Percentiles rank a stretch among this genome's conserved stretches.
phyloP scores from a whole-genome alignment of 2,888 invertebrate genomes.

The Thereva unica region DNA sequence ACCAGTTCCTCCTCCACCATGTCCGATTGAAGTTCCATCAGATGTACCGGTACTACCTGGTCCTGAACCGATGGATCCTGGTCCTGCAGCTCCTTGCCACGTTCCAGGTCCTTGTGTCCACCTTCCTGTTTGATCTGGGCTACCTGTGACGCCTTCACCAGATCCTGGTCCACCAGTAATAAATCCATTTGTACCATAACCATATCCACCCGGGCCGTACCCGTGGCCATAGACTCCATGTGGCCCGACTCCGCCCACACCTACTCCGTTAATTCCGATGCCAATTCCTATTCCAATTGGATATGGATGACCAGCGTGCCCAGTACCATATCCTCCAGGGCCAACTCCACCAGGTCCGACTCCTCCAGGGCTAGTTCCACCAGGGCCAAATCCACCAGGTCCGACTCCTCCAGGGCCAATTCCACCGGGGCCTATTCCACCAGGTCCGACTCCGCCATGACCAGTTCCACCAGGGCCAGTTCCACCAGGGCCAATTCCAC shows the following conservation, averaged over 20 bases:
- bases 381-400: slow-evolving; percentile 27
- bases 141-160: not conserved
- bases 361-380: not conserved
- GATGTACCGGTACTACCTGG: slow-evolving; percentile 25
- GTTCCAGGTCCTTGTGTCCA: not conserved
- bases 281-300: too few species aligned
- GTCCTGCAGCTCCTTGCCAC: slow-evolving; percentile 19
- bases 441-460: not conserved
- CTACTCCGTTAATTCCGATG: too few species aligned
- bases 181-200: slow-evolving; percentile 25
- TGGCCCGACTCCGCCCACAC: slow-evolving; percentile 33
- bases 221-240: slow-evolving; percentile 18
- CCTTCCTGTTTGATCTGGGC: not conserved
- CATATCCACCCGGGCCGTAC: slow-evolving; percentile 35
- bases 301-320: too few species aligned
- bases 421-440: too few species aligned
- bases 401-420: too few species aligned
- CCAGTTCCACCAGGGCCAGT: slow-evolving; percentile 19
- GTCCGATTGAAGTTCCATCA: slow-evolving; percentile 16
- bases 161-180: not conserved
- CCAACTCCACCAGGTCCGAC: too few species aligned
- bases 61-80: slow-evolving; percentile 3
- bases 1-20: slow-evolving; percentile 26
- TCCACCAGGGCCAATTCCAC: not conserved
- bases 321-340: too few species aligned